Base-by-base conservation (phyloP, 2,888 invertebrate species). In the Eudasyphora cyanicolor region DNA sequence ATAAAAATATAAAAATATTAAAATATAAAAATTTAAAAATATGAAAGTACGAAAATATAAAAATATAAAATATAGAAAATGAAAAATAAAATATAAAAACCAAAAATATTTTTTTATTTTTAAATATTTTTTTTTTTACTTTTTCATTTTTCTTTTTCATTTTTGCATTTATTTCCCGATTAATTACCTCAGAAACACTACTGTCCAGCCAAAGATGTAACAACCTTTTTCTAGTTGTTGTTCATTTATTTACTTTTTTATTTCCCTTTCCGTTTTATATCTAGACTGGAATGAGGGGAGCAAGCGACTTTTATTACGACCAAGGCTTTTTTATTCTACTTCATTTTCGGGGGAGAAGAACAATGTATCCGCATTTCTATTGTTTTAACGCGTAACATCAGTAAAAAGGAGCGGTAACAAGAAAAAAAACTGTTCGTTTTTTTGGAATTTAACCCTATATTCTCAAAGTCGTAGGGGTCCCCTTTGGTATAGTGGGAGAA, bases 361-460 rank as follows among this genome's bases (percentile, higher is more conserved):
- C 57, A 14, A 29, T 54, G 19, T 32, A 32, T 32, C 7, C 17
- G 1, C 35, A 17, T 32, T 62, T 62, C 62, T 62, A 62, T 62
- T 62, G 35, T 62, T 62, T 62, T 62, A 17, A 14, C 62, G 62
- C 62, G 62, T 19, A 32, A 17, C 29, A 60, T 0, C n/a, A 8
- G n/a, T 14, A 54, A 54, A 24, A 62, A 62, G 2, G 32, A 32
- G 32, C 35, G n/a, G 29, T 62, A 35, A 35, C 29, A 62, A 62
- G 32, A 62, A n/a, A n/a, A n/a, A n/a, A n/a, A n/a, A n/a, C n/a
- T n/a, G n/a, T n/a, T n/a, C n/a, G 8, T 24, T 62, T 62, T 60
- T 62, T 32, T n/a, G n/a, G n/a, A n/a, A 62, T 29, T 62, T 62
- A 62, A 62, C 62, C 62, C 62, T n/a, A 32, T 17, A 32, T 27